phyloP scores from a whole-genome alignment of 1,140 invertebrate species.

The Paraescarpia echinospica region DNA sequence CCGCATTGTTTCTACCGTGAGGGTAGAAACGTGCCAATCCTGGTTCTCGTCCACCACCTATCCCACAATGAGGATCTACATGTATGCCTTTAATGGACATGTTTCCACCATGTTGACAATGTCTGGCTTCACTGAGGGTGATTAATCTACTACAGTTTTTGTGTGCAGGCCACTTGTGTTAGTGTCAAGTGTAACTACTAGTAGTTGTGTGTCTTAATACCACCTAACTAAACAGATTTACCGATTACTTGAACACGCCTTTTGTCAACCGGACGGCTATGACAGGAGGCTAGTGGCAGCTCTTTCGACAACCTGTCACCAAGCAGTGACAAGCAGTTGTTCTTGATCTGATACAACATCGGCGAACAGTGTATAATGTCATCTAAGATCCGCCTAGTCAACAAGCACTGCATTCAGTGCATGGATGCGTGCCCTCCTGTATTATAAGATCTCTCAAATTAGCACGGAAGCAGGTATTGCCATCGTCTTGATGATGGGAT shows the following conservation, averaged over 20 bases:
- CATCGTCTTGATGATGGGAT: background rate
- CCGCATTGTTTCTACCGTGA: too few relatives aligned
- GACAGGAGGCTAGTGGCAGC: background rate
- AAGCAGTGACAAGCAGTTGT: background rate
- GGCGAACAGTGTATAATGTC: background rate
- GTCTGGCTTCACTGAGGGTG: background rate
- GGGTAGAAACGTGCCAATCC: too few relatives aligned
- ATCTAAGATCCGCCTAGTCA: background rate
- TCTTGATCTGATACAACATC: background rate
- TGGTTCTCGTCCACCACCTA: background rate
- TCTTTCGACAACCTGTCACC: background rate
- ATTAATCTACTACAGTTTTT: background rate
- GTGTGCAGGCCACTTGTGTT: background rate
- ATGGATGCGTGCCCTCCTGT: background rate
- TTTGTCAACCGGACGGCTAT: background rate
- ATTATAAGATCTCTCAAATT: background rate
- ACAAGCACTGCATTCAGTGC: background rate
- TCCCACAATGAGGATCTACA: background rate
- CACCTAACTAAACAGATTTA: conserved; percentile 2
- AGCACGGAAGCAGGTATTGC: background rate
- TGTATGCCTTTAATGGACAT: background rate
- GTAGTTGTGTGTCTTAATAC: background rate
- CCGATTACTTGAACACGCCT: background rate
- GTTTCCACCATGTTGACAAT: background rate
- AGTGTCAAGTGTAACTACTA: background rate